Evolutionary conservation across 37 sponge, comb jelly and placozoan genomes (phyloP).

Genomic region (Agelas oroides): DNA sequence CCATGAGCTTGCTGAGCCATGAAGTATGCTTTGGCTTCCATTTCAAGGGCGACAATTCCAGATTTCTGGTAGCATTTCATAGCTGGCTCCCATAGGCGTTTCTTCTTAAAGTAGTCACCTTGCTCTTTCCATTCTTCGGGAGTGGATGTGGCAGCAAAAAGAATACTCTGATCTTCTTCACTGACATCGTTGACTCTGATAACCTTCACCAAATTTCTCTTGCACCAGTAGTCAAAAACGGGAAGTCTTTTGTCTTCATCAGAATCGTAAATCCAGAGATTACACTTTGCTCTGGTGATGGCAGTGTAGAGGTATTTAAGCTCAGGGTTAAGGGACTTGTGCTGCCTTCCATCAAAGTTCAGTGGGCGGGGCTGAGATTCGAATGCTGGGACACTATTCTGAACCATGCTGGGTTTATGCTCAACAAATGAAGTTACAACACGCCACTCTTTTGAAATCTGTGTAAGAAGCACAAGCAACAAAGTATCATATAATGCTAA

Average conservation of each 20-base stretch:
- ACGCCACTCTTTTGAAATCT: constrained; percentile 80
- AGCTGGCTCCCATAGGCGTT: constrained; percentile 68
- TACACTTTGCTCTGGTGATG: constrained; percentile 74
- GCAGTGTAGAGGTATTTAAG: constrained; percentile 89
- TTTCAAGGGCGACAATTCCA: constrained; percentile 7
- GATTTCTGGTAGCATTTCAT: constrained; percentile 74
- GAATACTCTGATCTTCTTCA: constrained; percentile 22
- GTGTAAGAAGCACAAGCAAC: too few species aligned
- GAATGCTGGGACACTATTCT: not conserved
- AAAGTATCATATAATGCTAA: not conserved
- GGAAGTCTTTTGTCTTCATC: constrained; percentile 43
- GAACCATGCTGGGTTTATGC: constrained; percentile 1
- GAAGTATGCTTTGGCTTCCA: constrained; percentile 49
- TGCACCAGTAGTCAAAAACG: constrained; percentile 59
- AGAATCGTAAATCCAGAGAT: constrained; percentile 84
- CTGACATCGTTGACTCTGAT: not conserved
- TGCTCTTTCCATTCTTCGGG: constrained; percentile 77
- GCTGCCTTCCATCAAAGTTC: constrained; percentile 56
- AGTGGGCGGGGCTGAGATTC: constrained; percentile 36
- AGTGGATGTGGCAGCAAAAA: constrained; percentile 56
- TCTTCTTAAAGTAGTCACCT: constrained; percentile 77
- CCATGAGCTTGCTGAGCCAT: constrained; percentile 23
- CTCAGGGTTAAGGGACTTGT: constrained; percentile 74
- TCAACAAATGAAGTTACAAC: constrained; percentile 40
- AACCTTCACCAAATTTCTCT: constrained; percentile 41